Percentiles rank a stretch among this genome's conserved stretches.
Conservation (phyloP, 2,113 vertebrate species). For the Cepphus grylle region DNA sequence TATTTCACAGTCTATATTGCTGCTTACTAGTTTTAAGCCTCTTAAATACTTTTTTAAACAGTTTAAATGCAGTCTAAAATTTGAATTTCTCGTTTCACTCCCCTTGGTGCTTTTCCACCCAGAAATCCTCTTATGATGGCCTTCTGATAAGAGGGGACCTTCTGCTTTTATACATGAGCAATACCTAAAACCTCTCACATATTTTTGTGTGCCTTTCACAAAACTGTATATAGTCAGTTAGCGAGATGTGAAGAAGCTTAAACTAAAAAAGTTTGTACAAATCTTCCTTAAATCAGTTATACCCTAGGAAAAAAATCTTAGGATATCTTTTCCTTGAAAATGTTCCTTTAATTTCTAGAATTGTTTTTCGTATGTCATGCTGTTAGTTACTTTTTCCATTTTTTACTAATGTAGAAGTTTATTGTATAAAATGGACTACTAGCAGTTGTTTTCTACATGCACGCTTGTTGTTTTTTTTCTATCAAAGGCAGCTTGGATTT, state of each 20-base stretch:
- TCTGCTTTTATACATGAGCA: not conserved
- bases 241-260: not conserved
- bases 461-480: accelerated
- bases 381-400: not conserved
- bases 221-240: not conserved
- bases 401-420: not conserved
- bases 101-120: not conserved
- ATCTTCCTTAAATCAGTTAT: not conserved
- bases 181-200: not conserved
- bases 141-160: not conserved
- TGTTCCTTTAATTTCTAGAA: not conserved
- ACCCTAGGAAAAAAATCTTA: not conserved
- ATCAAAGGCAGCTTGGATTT: not conserved
- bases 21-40: not conserved
- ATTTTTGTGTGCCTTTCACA: not conserved
- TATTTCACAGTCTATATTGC: not conserved
- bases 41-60: not conserved
- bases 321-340: not conserved
- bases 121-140: not conserved
- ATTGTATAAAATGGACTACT: not conserved
- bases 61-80: not conserved
- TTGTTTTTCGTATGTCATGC: not conserved
- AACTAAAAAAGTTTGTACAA: not conserved
- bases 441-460: not conserved
- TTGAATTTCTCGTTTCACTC: not conserved